phyloP scores from a whole-genome alignment of 2,888 invertebrate genomes.

The Phlogophora meticulosa region DNA sequence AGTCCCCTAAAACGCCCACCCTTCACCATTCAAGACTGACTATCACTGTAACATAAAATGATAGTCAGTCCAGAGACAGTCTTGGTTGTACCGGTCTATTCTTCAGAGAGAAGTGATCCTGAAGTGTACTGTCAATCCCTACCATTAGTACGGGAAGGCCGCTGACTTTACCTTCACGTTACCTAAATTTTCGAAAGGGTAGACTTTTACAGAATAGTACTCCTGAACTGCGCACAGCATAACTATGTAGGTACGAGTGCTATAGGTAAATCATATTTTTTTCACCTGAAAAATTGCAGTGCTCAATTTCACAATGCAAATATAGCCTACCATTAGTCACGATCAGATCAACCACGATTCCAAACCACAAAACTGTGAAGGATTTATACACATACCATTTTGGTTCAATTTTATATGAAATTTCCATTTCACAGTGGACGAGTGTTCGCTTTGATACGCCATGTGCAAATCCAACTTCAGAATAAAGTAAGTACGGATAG shows the following conservation, averaged over 20 bases:
- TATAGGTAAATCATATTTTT: constrained; percentile 62
- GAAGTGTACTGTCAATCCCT: no score
- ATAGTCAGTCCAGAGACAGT: not conserved
- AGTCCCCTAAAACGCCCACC: no score
- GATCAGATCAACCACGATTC: constrained; percentile 68
- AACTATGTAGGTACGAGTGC: no score
- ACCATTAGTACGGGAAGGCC: no score
- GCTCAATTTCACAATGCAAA: constrained; percentile 64
- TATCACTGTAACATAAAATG: no score
- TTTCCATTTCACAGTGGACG: constrained; percentile 51
- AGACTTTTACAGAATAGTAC: no score
- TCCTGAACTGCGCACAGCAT: constrained; percentile 14
- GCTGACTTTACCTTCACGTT: no score
- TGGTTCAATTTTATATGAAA: constrained; percentile 63
- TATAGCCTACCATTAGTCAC: constrained; percentile 58
- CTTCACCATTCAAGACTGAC: no score
- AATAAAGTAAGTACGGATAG: constrained; percentile 39
- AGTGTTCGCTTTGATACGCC: constrained; percentile 38
- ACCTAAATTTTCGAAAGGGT: no score
- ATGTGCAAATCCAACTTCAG: constrained; percentile 38
- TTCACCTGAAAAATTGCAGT: constrained; percentile 63
- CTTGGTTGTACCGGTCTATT: no score
- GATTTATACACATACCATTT: constrained; percentile 64
- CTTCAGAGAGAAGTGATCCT: no score
- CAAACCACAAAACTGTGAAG: constrained; percentile 60